phyloP scores from a whole-genome alignment of 2,113 vertebrate genomes.

The Oncorhynchus gorbuscha region DNA sequence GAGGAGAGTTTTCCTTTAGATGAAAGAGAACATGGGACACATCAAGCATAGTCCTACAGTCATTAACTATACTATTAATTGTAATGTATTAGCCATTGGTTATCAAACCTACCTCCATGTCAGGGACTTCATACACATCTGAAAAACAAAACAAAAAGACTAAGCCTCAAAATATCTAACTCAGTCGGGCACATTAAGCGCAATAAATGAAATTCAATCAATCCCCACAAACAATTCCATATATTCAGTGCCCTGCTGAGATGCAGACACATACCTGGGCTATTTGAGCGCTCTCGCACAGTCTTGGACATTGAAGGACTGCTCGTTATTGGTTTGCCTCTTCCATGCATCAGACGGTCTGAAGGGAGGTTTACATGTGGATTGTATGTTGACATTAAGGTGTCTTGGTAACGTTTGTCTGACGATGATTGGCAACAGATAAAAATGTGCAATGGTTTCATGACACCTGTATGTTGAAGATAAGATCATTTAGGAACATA shows the following conservation, averaged over 20 bases:
- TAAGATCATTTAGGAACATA: no score
- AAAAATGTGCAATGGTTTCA: no score
- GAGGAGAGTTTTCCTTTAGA: constrained; percentile 59
- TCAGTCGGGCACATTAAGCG: no score
- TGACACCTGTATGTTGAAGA: no score
- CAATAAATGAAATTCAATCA: no score
- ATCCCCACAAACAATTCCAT: no score
- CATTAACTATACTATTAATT: neutral
- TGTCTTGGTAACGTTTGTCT: neutral
- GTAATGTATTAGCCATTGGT: neutral
- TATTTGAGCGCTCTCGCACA: constrained; percentile 6
- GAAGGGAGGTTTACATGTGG: constrained; percentile 4
- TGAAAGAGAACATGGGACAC: constrained; percentile 21
- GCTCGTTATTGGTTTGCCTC: constrained; percentile 21
- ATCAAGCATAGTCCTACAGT: constrained; percentile 5
- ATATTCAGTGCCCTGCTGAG: neutral
- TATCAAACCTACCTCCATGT: constrained; percentile 70
- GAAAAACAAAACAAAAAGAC: constrained; percentile 33
- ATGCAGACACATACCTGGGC: constrained; percentile 44
- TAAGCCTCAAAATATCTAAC: neutral
- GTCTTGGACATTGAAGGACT: neutral
- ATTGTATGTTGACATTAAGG: neutral
- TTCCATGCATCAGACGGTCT: constrained; percentile 24
- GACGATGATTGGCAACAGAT: no score
- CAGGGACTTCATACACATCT: constrained; percentile 80